Evolutionary conservation across 2,797 vertebrate species (phyloP), one percentile per base, ranked within the genome.

Genomic region (Falco novaeseelandiae): DNA sequence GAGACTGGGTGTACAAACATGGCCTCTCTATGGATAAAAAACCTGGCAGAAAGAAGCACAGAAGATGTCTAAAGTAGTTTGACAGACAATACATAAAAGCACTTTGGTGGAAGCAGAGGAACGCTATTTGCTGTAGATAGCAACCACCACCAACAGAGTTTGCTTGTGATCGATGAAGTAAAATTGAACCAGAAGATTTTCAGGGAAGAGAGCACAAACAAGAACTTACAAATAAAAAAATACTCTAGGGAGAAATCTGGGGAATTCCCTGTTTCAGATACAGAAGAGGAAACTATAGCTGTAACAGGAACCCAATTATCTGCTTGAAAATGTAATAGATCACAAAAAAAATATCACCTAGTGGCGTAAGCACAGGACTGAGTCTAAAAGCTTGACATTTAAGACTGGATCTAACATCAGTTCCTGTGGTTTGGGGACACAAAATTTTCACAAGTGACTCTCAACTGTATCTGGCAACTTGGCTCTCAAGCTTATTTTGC

Each of bases 221-320:
- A 89, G 34, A 93, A 81, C 19, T 63, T 59, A 57, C 2, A 4
- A 11, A 8, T 17, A n/a, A 29, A 27, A 18, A 20, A 36, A 32
- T 58, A 22, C 13, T 58, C 46, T 49, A 51, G 46, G 70, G 70
- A 92, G 63, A 94, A 90, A 90, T 63, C 8, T 65, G 52, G 88
- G 97, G 78, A 96, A 95, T 85, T 94, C 86, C 88, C 92, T 77
- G 14, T 48, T 93, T 92, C 73, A 84, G 23, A 59, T 42, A 80
- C 9, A 91, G 63, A 85, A 92, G 36, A 83, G 44, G 70, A 94
- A 96, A 76, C 27, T n/a, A 62, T 14, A 87, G 16, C 32, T 83
- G 54, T 36, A 91, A 54, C 30, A 88, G 58, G 84, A 89, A 93
- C 44, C 19, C 32, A 71, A 83, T 26, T 36, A 93, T 91, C 44